Percentiles rank a stretch among this genome's conserved stretches.
Conservation (phyloP, 2,113 vertebrate genomes). For the Hyla sarda region DNA sequence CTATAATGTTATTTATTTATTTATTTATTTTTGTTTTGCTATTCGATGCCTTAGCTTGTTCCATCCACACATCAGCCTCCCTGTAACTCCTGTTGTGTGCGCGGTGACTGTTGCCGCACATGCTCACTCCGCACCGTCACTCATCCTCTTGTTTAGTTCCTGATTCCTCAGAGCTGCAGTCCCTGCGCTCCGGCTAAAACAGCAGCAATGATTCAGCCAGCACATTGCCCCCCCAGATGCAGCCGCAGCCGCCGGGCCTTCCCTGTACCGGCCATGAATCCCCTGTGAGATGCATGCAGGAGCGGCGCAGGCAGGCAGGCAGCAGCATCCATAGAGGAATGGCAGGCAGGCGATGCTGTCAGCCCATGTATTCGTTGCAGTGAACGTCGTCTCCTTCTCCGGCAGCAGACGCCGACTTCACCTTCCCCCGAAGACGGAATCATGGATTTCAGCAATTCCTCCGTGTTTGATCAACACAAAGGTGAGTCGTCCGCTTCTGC, state of each 20-base stretch:
- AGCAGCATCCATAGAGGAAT: constrained; percentile 60
- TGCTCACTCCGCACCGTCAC: constrained; percentile 72
- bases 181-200: constrained; percentile 45
- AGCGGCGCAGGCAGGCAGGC: not conserved
- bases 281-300: constrained; percentile 41
- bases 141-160: constrained; percentile 51
- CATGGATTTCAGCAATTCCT: constrained; percentile 87
- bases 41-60: too few species aligned
- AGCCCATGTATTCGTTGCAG: constrained; percentile 55
- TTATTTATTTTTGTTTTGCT: too few species aligned
- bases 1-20: too few species aligned
- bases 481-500: constrained; percentile 79
- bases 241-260: not conserved
- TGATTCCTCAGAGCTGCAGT: constrained; percentile 60
- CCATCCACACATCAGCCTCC: not conserved
- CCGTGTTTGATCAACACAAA: constrained; percentile 86
- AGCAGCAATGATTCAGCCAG: constrained; percentile 31
- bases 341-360: constrained; percentile 58
- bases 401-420: constrained; percentile 61
- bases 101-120: constrained; percentile 71
- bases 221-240: constrained; percentile 12
- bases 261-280: constrained; percentile 4
- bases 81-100: not conserved
- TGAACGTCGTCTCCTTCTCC: constrained; percentile 58
- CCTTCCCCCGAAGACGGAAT: constrained; percentile 63